Percentiles rank a stretch among this genome's conserved stretches.
phyloP scores from a whole-genome alignment of 1,140 invertebrate species.

The Eufriesea mexicana region DNA sequence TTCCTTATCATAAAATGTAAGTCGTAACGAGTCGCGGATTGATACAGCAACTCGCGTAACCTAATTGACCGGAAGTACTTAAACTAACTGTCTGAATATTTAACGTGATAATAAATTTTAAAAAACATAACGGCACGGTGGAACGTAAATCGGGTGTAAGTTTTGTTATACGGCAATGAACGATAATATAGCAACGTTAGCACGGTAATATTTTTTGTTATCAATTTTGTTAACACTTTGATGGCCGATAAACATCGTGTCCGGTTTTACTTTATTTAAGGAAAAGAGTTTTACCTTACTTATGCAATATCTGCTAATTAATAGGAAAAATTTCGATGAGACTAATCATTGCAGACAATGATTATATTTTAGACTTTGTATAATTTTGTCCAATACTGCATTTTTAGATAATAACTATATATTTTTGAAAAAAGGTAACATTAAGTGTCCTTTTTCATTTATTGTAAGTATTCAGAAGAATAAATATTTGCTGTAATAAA shows the following conservation, averaged over 20 bases:
- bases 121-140: background rate
- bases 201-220: background rate
- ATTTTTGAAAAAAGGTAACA: no score
- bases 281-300: no score
- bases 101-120: background rate
- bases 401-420: no score
- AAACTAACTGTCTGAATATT: background rate
- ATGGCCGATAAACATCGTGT: background rate
- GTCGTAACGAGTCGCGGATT: background rate
- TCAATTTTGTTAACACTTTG: background rate
- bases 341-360: no score
- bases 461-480: no score
- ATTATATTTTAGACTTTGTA: no score
- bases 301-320: no score
- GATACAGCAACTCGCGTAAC: background rate
- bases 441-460: no score
- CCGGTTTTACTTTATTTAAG: no score
- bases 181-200: background rate
- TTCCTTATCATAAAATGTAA: slow-evolving; percentile 3
- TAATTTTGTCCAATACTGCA: no score
- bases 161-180: background rate
- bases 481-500: no score
- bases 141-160: background rate
- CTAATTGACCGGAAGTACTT: background rate
- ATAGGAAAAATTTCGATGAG: no score